These are phyloP conservation scores for Emydocephalus ijimae DNA, from an alignment of 2,113 vertebrate species.

Conservation along the genomic window DNA sequence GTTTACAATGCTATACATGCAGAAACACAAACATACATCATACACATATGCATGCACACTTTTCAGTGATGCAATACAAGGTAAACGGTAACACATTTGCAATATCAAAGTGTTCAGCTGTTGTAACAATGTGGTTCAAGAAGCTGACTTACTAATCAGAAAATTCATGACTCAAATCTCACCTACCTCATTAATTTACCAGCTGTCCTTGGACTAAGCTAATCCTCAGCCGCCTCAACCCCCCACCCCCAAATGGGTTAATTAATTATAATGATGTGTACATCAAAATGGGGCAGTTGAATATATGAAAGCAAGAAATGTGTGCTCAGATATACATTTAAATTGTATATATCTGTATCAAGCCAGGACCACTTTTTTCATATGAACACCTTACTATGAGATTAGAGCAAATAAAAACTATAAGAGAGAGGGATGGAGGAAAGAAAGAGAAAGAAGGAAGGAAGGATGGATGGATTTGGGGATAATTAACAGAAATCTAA, in stretches of 20 bases:
- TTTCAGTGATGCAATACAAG: not conserved
- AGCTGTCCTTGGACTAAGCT: not conserved
- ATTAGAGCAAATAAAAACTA: not conserved
- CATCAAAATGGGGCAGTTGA: not conserved
- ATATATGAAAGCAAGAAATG: not conserved
- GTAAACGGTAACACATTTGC: not conserved
- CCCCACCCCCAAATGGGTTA: not conserved
- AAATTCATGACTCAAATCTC: not conserved
- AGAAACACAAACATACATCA: not conserved
- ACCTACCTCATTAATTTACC: not conserved
- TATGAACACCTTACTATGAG: not conserved
- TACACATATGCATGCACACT: not conserved
- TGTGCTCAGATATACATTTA: not conserved
- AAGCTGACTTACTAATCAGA: not conserved
- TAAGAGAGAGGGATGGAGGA: not conserved
- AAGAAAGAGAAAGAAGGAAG: not conserved
- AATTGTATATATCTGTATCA: not conserved
- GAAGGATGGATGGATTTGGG: not conserved
- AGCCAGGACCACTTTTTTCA: not conserved
- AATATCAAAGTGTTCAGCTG: not conserved
- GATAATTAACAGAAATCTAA: not conserved
- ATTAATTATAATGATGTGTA: not conserved
- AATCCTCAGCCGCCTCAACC: not conserved
- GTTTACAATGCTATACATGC: not conserved
- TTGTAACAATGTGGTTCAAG: not conserved